These are phyloP conservation scores for Pituophis catenifer DNA, from an alignment of 2,113 vertebrate species.

Conservation along the genomic window DNA sequence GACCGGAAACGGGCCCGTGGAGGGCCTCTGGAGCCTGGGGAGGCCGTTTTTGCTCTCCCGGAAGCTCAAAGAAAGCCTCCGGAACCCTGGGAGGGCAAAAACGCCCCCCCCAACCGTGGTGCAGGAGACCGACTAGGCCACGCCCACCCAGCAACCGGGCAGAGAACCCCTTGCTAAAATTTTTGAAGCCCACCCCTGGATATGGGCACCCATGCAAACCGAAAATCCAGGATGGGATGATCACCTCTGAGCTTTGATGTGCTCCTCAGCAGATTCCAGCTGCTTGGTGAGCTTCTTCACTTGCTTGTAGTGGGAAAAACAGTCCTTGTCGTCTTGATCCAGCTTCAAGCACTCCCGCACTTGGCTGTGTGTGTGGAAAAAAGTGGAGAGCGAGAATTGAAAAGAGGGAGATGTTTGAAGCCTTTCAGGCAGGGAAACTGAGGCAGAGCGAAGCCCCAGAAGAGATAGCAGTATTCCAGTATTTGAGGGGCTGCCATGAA, in stretches of 20 bases:
- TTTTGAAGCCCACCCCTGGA: too few relatives aligned
- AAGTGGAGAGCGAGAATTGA: not conserved
- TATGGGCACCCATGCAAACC: not conserved
- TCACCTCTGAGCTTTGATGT: constrained; percentile 72
- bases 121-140: too few relatives aligned
- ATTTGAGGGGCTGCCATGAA: not conserved
- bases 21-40: too few relatives aligned
- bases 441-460: not conserved
- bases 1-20: too few relatives aligned
- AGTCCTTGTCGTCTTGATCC: constrained; percentile 82
- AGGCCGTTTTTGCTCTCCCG: too few relatives aligned
- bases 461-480: not conserved
- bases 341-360: constrained; percentile 80
- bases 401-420: not conserved
- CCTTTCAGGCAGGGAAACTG: not conserved
- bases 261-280: constrained; percentile 76
- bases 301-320: constrained; percentile 81
- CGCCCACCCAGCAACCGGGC: too few relatives aligned
- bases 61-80: too few relatives aligned
- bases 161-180: too few relatives aligned
- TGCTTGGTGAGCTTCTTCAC: constrained; percentile 82
- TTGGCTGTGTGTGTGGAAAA: constrained; percentile 61
- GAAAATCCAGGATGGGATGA: not conserved
- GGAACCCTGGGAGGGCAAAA: too few relatives aligned
- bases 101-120: too few relatives aligned